These are phyloP conservation scores for Sceloporus undulatus DNA, from an alignment of 2,113 vertebrate species.

Conservation along the genomic window DNA sequence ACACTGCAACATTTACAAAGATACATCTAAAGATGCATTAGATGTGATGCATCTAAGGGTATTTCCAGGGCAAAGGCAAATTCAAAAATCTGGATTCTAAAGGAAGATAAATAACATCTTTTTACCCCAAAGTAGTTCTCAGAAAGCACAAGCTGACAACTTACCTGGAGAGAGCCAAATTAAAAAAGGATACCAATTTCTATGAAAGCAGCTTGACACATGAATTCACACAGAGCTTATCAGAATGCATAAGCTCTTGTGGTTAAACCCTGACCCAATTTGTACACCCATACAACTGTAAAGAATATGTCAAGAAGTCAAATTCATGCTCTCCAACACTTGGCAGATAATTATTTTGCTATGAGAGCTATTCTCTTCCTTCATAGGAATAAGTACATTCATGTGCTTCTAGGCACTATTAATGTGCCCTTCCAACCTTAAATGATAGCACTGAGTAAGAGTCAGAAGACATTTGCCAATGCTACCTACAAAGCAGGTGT, in stretches of 20 bases:
- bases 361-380: background rate
- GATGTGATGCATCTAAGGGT: background rate
- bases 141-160: background rate
- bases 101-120: conserved; percentile 12
- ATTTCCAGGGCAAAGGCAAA: background rate
- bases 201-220: conserved; percentile 5
- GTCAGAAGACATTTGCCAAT: background rate
- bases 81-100: conserved; percentile 12
- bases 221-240: conserved; percentile 7
- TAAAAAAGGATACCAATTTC: conserved; percentile 22
- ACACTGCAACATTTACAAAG: background rate
- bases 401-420: background rate
- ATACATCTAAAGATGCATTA: background rate
- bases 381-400: background rate
- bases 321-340: background rate
- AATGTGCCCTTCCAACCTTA: background rate
- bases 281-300: accelerated
- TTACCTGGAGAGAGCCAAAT: conserved; percentile 18
- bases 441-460: background rate
- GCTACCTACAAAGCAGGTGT: background rate
- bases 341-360: background rate
- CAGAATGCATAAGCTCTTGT: background rate
- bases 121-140: background rate
- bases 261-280: conserved; percentile 4
- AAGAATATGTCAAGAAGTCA: background rate